These are phyloP conservation scores for Etia nguti DNA, from an alignment of 2,113 vertebrate genomes.

Conservation along the genomic window DNA sequence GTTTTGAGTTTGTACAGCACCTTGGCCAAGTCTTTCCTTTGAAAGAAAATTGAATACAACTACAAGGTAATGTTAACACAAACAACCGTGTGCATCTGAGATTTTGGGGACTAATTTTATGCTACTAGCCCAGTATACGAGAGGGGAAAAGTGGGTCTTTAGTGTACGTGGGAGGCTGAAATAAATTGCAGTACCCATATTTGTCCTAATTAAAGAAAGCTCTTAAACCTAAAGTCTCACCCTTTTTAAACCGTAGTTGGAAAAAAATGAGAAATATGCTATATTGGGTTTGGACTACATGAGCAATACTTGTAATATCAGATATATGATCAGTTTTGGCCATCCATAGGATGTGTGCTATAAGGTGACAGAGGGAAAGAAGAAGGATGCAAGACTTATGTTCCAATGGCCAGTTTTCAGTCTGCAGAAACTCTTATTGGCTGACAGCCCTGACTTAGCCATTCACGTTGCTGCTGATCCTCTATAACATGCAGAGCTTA, in stretches of 20 bases:
- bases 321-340: neutral
- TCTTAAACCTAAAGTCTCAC: neutral
- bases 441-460: slow-evolving; percentile 42
- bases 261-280: neutral
- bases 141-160: neutral
- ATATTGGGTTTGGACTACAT: neutral
- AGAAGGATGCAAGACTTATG: neutral
- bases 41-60: neutral
- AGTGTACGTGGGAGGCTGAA: neutral
- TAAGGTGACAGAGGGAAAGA: neutral
- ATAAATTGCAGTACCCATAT: neutral
- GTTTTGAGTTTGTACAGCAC: neutral
- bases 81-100: neutral
- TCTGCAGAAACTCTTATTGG: slow-evolving; percentile 18
- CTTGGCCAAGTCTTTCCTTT: neutral
- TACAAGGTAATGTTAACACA: neutral
- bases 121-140: neutral
- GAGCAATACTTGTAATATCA: neutral
- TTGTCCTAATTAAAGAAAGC: neutral
- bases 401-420: neutral
- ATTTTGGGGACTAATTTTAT: neutral
- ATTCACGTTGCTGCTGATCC: slow-evolving; percentile 27
- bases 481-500: slow-evolving; percentile 16
- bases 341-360: neutral
- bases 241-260: neutral